These are phyloP conservation scores for Achatina immaculata DNA, from an alignment of 1,140 invertebrate species.

Conservation along the genomic window DNA sequence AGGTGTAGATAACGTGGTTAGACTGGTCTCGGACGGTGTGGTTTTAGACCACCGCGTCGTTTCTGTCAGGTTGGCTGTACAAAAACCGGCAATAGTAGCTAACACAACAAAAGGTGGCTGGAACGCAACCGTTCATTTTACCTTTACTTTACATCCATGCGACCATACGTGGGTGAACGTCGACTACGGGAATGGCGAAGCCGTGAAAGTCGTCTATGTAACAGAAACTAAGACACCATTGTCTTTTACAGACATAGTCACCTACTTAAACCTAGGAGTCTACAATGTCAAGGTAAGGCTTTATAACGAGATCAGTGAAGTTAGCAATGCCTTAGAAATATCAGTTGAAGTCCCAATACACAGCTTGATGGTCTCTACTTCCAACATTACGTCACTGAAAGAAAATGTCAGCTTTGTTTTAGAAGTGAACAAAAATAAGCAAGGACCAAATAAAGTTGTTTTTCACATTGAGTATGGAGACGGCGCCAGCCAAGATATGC, in stretches of 20 bases:
- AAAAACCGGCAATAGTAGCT: slow-evolving; percentile 45
- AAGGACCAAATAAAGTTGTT: slow-evolving; percentile 46
- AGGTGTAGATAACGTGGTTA: slow-evolving; percentile 50
- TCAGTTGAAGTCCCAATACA: slow-evolving; percentile 63
- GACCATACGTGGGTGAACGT: slow-evolving; percentile 56
- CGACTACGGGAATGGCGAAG: slow-evolving; percentile 53
- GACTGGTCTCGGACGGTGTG: slow-evolving; percentile 36
- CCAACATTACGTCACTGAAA: slow-evolving; percentile 53
- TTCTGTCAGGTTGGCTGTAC: slow-evolving; percentile 44
- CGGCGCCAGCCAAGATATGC: slow-evolving; percentile 37
- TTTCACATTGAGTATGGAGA: slow-evolving; percentile 57
- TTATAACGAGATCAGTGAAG: slow-evolving; percentile 58
- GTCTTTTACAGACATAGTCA: slow-evolving; percentile 41
- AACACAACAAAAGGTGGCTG: slow-evolving; percentile 46
- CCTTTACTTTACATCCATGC: slow-evolving; percentile 50
- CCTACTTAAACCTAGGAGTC: slow-evolving; percentile 56
- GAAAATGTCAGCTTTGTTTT: slow-evolving; percentile 48
- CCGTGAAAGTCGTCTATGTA: slow-evolving; percentile 49
- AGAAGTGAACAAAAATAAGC: slow-evolving; percentile 49
- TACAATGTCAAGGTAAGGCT: slow-evolving; percentile 53
- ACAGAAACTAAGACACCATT: slow-evolving; percentile 37
- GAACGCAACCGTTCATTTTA: slow-evolving; percentile 55
- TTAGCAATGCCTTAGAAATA: slow-evolving; percentile 44
- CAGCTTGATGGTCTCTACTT: slow-evolving; percentile 41
- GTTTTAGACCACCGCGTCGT: slow-evolving; percentile 46